phyloP scores from a whole-genome alignment of 2,797 vertebrate genomes.

The Peromyscus eremicus region DNA sequence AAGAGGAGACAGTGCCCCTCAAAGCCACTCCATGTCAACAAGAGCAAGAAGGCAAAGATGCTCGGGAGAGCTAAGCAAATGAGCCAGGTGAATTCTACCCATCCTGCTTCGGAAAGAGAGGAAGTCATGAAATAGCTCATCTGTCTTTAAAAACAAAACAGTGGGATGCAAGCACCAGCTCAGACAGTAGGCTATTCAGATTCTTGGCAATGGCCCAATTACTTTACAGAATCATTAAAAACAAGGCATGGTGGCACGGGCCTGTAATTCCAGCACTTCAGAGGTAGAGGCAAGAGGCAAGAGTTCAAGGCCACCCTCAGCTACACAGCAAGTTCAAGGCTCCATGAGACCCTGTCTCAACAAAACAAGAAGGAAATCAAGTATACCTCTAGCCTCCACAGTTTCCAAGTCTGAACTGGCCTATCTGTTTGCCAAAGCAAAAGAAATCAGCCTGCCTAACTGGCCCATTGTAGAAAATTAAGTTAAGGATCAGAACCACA shows the following conservation, averaged over 20 bases:
- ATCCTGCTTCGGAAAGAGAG: constrained; percentile 49
- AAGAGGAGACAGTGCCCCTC: neutral
- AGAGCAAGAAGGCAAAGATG: constrained; percentile 50
- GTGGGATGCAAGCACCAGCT: constrained; percentile 36
- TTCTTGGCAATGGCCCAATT: constrained; percentile 54
- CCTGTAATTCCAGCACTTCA: neutral
- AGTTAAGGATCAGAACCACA: constrained; percentile 20
- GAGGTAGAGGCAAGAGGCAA: neutral
- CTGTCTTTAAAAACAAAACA: constrained; percentile 19
- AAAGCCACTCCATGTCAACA: constrained; percentile 19
- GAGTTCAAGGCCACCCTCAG: neutral
- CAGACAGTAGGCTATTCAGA: constrained; percentile 51
- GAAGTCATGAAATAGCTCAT: constrained; percentile 2
- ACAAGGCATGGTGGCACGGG: neutral
- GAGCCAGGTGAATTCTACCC: constrained; percentile 56
- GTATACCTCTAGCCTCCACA: neutral
- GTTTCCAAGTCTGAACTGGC: neutral
- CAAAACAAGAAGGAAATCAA: neutral
- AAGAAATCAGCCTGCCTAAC: constrained; percentile 48
- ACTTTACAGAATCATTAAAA: constrained; percentile 33
- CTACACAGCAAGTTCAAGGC: neutral
- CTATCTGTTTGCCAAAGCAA: neutral
- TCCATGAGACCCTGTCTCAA: neutral
- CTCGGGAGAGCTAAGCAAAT: constrained; percentile 42
- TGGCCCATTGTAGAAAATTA: constrained; percentile 10